Base-by-base conservation (phyloP, 2,888 invertebrate genomes). In the Matsumyia berberina region DNA sequence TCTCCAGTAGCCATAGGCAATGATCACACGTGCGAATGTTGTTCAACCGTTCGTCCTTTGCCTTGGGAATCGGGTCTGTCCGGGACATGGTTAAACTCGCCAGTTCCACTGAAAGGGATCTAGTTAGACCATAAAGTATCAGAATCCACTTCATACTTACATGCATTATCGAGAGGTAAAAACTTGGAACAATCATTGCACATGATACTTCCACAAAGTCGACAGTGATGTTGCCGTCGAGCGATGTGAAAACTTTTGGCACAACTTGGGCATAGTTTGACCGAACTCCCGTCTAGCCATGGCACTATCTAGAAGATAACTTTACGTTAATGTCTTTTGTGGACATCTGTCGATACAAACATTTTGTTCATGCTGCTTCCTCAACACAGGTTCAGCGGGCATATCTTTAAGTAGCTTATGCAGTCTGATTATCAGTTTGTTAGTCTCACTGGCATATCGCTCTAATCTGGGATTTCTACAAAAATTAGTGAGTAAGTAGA, bases 211-310 rank as follows among this genome's bases (percentile, higher is more conserved):
- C 99, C 99, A 90, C 97, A 99, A 3, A 99, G 93, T 83, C 99
- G 93, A 90, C 99, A 99, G 92, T 99, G 99, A 92, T 99, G 99
- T 90, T 98, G 97, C 86, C 99, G 93, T 77, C 97, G 93, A 0
- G 97, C 95, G 74, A 98, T 92, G 88, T 96, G 96, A 92, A 99
- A 99, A 53, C 95, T 93, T 89, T 95, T 95, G 0, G 97, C 96
- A 92, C 99, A 99, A 87, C 95, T 96, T 0, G 98, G 97, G 90
- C 99, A 99, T 7, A 97, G 92, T 85, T 95, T 96, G 0, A 98
- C 98, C 67, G 96, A 96, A 57, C 94, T 94, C 37, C 99, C 99
- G 89, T 98, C 97, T 51, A 97, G 92, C 99, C 99, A 99, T 35
- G 96, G 95, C 4, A 99, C 99, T 74, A 93, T 93, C 93, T 94